Evolutionary conservation across 2,797 vertebrate species (phyloP).

Genomic region (Sorex maritimensis): DNA sequence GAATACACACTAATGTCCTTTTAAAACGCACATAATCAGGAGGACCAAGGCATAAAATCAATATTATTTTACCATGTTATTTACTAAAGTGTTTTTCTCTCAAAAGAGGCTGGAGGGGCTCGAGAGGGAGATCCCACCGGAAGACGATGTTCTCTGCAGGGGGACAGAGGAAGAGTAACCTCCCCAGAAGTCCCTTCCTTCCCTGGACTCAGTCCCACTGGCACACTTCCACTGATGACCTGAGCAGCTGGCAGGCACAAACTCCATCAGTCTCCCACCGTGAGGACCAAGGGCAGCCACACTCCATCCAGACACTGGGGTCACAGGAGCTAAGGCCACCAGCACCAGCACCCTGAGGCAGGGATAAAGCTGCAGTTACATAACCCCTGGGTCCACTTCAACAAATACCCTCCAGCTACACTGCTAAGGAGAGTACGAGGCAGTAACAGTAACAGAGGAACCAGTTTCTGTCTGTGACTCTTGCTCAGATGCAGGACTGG

Average conservation of each 20-base stretch:
- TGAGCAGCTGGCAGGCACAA: constrained; percentile 20
- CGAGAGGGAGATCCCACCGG: background rate
- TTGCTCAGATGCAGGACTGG: too few relatives aligned
- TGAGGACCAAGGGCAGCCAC: background rate
- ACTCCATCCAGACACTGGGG: too few relatives aligned
- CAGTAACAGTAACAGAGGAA: too few relatives aligned
- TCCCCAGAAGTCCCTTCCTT: background rate
- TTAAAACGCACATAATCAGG: constrained; percentile 75
- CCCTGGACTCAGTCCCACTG: background rate
- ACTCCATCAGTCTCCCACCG: background rate
- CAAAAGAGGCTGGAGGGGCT: background rate
- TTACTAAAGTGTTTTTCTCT: constrained; percentile 74
- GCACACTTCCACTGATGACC: background rate
- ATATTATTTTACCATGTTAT: constrained; percentile 69
- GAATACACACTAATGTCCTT: constrained; percentile 61
- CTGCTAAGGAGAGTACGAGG: too few relatives aligned
- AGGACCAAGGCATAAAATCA: constrained; percentile 59
- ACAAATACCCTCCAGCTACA: too few relatives aligned
- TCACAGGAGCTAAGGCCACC: background rate
- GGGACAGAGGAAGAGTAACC: background rate
- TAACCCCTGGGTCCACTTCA: too few relatives aligned
- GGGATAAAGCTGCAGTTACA: too few relatives aligned
- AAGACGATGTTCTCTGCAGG: background rate
- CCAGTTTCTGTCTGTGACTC: too few relatives aligned
- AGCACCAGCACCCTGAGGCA: too few relatives aligned